A percentile compares a stretch with the other conserved stretches of the same genome.
Evolutionary conservation across 1,140 invertebrate species (phyloP).

Genomic region (Diorhabda carinulata): DNA sequence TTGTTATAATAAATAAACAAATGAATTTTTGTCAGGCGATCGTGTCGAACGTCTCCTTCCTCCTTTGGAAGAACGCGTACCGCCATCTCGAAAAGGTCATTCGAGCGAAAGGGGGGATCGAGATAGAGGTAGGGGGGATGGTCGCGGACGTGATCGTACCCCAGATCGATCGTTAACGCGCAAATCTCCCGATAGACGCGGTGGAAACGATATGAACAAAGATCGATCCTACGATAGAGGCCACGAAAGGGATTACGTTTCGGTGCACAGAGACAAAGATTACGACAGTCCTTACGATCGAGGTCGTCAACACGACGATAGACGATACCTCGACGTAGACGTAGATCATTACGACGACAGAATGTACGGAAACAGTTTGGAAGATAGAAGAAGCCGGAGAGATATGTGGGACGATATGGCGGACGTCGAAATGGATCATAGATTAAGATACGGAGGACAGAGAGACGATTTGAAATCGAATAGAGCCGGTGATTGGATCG

Average conservation of each 20-base stretch:
- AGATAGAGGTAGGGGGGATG: slow-evolving; percentile 30
- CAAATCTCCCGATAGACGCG: slow-evolving; percentile 38
- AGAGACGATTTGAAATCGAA: slow-evolving; percentile 30
- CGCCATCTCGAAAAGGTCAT: slow-evolving; percentile 37
- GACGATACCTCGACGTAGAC: slow-evolving; percentile 41
- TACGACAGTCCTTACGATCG: slow-evolving; percentile 44
- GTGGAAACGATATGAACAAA: slow-evolving; percentile 28
- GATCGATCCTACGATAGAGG: slow-evolving; percentile 30
- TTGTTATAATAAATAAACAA: background rate
- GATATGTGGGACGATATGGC: slow-evolving; percentile 42
- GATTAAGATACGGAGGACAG: slow-evolving; percentile 29
- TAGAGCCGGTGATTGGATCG: slow-evolving; percentile 37
- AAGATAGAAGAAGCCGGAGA: slow-evolving; percentile 37
- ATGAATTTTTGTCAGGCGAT: slow-evolving; percentile 28
- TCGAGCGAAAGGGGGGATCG: slow-evolving; percentile 37
- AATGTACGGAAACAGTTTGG: slow-evolving; percentile 39
- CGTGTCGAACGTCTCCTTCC: slow-evolving; percentile 42
- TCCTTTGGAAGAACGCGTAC: slow-evolving; percentile 41
- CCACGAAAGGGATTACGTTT: slow-evolving; percentile 22
- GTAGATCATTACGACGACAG: slow-evolving; percentile 40
- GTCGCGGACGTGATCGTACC: slow-evolving; percentile 22
- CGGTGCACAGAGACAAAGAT: slow-evolving; percentile 30
- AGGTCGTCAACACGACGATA: slow-evolving; percentile 34
- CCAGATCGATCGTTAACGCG: slow-evolving; percentile 23
- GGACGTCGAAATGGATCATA: slow-evolving; percentile 27